These are phyloP conservation scores for Poecilia gillii DNA, from an alignment of 2,797 vertebrate species.

Conservation along the genomic window DNA sequence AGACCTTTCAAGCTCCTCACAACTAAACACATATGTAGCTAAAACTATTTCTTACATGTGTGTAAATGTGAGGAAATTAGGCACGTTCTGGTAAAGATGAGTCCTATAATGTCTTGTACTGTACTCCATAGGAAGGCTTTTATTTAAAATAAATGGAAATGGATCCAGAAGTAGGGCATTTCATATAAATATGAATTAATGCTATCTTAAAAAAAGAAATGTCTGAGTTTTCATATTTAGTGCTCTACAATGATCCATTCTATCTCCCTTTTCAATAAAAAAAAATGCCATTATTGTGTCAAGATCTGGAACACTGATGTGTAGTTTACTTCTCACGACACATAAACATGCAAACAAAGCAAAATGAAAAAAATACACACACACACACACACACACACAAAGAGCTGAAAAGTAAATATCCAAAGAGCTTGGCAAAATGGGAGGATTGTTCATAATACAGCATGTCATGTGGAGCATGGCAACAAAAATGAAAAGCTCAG, in stretches of 20 bases:
- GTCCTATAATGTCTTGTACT: background rate
- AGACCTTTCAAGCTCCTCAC: slow-evolving; percentile 15
- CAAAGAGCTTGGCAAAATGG: slow-evolving; percentile 12
- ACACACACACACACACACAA: slow-evolving; percentile 8
- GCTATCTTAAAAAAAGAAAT: background rate
- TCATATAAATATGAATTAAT: background rate
- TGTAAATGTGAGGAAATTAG: background rate
- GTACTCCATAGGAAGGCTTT: background rate
- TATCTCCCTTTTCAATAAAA: background rate
- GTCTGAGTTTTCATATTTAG: background rate
- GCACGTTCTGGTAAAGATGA: background rate
- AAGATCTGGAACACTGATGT: background rate
- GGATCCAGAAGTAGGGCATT: background rate
- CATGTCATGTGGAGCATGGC: slow-evolving; percentile 36
- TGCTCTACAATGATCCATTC: background rate
- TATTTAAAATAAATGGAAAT: background rate
- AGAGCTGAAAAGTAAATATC: slow-evolving; percentile 13
- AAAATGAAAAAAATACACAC: background rate
- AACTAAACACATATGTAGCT: slow-evolving; percentile 15
- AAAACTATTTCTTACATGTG: background rate
- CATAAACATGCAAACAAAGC: background rate
- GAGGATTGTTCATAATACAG: slow-evolving; percentile 28
- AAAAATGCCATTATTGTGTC: background rate
- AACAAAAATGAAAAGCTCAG: slow-evolving; percentile 38
- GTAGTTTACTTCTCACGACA: background rate